Evolutionary conservation across 2,888 invertebrate species (phyloP).

Genomic region (Conistra vaccinii): DNA sequence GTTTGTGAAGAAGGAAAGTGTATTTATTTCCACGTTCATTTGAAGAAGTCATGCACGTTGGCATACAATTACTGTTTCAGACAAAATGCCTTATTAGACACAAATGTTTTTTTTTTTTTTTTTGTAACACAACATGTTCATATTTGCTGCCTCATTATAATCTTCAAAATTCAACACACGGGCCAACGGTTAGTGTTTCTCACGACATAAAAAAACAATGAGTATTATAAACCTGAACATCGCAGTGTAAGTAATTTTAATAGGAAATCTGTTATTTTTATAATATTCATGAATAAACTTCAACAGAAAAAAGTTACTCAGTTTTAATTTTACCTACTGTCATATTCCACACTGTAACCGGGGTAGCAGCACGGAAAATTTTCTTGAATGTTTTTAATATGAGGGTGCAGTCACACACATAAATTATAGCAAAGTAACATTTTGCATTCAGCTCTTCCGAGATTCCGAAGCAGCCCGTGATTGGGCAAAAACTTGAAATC

Average conservation of each 20-base stretch:
- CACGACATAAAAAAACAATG: background rate
- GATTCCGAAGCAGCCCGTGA: constrained; percentile 27
- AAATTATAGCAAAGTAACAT: constrained; percentile 67
- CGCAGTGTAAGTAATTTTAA: background rate
- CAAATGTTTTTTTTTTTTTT: no score
- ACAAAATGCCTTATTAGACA: background rate
- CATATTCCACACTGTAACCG: background rate
- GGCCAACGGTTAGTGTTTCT: no score
- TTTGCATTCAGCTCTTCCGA: constrained; percentile 40
- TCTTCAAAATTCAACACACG: background rate
- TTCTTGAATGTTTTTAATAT: constrained; percentile 74
- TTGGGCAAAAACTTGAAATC: constrained; percentile 50
- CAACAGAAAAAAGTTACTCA: background rate
- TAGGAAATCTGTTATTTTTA: background rate
- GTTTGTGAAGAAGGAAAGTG: background rate
- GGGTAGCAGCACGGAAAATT: constrained; percentile 56
- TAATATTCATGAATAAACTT: background rate
- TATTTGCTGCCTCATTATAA: background rate
- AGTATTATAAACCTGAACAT: background rate
- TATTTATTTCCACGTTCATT: background rate
- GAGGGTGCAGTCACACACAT: constrained; percentile 68
- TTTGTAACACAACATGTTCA: background rate
- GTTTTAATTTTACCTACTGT: constrained; percentile 30
- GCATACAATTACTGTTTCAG: background rate
- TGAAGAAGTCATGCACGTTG: background rate